Percentiles rank a stretch among this genome's conserved stretches.
These are phyloP conservation scores for Epinephelus malabaricus DNA, from an alignment of 2,797 vertebrate species.

Conservation along the genomic window DNA sequence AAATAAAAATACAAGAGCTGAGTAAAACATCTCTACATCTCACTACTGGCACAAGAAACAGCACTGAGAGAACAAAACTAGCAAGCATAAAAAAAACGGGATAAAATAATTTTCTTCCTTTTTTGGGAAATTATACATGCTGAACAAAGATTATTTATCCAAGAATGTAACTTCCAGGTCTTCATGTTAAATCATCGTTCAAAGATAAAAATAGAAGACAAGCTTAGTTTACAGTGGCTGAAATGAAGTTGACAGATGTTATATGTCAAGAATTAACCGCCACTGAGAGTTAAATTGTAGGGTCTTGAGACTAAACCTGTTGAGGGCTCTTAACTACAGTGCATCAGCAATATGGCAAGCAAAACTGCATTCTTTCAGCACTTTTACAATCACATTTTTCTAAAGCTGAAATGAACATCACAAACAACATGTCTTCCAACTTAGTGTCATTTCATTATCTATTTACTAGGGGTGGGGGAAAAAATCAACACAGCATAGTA, in stretches of 20 bases:
- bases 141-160: not conserved
- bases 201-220: not conserved
- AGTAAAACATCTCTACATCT: no score
- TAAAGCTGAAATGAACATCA: not conserved
- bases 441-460: not conserved
- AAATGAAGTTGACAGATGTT: no score
- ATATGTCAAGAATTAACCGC: no score
- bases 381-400: not conserved
- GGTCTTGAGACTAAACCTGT: no score
- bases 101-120: no score
- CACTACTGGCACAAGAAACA: no score
- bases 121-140: not conserved
- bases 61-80: no score
- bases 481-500: no score
- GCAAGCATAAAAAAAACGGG: no score
- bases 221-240: not conserved
- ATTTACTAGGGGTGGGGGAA: no score
- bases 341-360: not conserved
- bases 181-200: not conserved
- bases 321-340: not conserved
- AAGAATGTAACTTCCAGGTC: not conserved
- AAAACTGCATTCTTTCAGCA: not conserved
- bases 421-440: not conserved
- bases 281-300: no score
- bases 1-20: not conserved